Evolutionary conservation across 2,113 vertebrate genomes (phyloP).

Genomic region (Leiothrix lutea): DNA sequence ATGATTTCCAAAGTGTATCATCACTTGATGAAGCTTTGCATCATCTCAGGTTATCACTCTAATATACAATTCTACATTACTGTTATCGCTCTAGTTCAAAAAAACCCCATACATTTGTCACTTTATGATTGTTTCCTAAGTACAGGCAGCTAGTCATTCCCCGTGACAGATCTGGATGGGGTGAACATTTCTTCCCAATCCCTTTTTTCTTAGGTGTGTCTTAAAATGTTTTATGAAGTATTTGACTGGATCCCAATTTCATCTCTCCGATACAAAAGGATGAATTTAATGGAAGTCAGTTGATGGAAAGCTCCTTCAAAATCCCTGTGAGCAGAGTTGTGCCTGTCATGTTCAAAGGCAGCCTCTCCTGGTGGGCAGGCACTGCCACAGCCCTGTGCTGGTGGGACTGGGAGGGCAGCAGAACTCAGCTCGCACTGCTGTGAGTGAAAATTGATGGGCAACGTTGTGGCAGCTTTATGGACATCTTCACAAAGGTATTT

Average conservation of each 20-base stretch:
- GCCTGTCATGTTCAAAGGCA: background rate
- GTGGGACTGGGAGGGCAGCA: background rate
- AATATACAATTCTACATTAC: background rate
- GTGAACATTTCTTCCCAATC: background rate
- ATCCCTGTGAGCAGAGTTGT: background rate
- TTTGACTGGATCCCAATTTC: background rate
- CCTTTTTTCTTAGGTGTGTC: background rate
- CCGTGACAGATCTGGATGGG: background rate
- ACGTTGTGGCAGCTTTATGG: background rate
- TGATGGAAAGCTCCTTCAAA: background rate
- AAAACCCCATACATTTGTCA: background rate
- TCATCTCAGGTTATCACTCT: background rate
- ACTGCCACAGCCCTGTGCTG: background rate
- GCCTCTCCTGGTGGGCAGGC: background rate
- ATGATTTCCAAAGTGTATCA: background rate
- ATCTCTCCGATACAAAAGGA: background rate
- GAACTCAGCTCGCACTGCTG: background rate
- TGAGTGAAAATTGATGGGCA: background rate
- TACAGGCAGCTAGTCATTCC: background rate
- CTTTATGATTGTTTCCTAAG: background rate
- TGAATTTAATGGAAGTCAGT: background rate
- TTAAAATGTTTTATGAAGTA: background rate
- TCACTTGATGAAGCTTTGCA: background rate
- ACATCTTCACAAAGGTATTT: slow-evolving; percentile 25
- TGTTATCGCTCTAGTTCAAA: background rate